Percentiles rank a stretch among this genome's conserved stretches.
Evolutionary conservation across 2,888 invertebrate genomes (phyloP).

Genomic region (Spicauda simplicius): DNA sequence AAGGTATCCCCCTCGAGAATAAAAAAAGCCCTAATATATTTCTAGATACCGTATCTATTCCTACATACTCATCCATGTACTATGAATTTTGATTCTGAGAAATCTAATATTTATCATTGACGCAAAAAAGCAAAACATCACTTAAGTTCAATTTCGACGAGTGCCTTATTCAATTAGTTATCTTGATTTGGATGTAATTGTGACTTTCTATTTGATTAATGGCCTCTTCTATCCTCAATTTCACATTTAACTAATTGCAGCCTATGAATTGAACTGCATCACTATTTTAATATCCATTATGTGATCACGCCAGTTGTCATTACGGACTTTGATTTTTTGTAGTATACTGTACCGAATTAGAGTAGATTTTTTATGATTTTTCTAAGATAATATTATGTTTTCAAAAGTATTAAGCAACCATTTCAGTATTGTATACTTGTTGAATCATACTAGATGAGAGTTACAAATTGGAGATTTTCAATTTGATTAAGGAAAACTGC

Average conservation of each 20-base stretch:
- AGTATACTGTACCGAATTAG: too few species aligned
- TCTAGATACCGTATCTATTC: too few species aligned
- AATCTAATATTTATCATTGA: conserved; percentile 6
- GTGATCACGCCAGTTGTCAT: conserved; percentile 4
- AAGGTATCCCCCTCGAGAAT: too few species aligned
- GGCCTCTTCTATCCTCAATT: conserved; percentile 64
- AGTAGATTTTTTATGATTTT: too few species aligned
- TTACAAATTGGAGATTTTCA: not conserved
- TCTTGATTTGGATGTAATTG: conserved; percentile 78
- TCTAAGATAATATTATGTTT: too few species aligned
- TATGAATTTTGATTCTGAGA: conserved; percentile 8
- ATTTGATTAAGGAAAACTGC: conserved; percentile 24
- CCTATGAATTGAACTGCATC: conserved; percentile 54
- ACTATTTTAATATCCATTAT: conserved; percentile 50
- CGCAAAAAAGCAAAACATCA: conserved; percentile 62
- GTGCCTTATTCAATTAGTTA: conserved; percentile 79
- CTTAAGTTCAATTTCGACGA: conserved; percentile 76
- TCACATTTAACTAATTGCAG: conserved; percentile 67
- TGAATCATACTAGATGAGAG: too few species aligned
- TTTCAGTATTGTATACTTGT: too few species aligned
- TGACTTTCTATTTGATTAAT: conserved; percentile 80
- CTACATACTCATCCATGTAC: not conserved
- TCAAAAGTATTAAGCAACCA: too few species aligned
- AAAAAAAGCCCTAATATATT: too few species aligned
- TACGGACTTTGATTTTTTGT: conserved; percentile 4